These are phyloP conservation scores for Dreissena polymorpha DNA, from an alignment of 1,140 invertebrate species.

Conservation along the genomic window DNA sequence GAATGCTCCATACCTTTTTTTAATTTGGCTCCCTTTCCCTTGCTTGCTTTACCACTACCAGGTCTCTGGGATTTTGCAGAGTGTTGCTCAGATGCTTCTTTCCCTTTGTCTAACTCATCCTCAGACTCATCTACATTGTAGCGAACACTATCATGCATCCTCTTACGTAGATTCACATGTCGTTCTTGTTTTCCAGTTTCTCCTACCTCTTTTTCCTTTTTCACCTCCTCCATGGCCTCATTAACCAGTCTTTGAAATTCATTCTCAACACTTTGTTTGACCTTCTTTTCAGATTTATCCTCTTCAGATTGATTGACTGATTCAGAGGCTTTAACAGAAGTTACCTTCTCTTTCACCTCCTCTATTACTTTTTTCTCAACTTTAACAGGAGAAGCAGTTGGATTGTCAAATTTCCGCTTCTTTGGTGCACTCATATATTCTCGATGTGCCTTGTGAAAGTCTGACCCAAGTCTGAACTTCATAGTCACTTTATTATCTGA, in stretches of 20 bases:
- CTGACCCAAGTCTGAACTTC: slow-evolving; percentile 48
- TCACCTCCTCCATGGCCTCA: slow-evolving; percentile 46
- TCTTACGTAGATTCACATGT: slow-evolving; percentile 31
- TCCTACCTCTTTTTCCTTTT: slow-evolving; percentile 26
- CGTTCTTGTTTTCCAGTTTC: slow-evolving; percentile 37
- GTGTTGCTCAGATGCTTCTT: not conserved
- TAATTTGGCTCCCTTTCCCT: slow-evolving; percentile 5
- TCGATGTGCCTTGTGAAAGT: slow-evolving; percentile 39
- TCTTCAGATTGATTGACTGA: not conserved
- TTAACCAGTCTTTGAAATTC: slow-evolving; percentile 53
- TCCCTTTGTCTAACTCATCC: slow-evolving; percentile 24
- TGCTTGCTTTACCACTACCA: not conserved
- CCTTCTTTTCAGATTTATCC: slow-evolving; percentile 32
- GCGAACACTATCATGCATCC: slow-evolving; percentile 38
- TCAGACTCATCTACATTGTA: slow-evolving; percentile 55
- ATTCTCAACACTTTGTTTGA: slow-evolving; percentile 54
- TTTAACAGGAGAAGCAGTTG: not conserved
- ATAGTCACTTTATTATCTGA: slow-evolving; percentile 47
- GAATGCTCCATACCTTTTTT: not conserved
- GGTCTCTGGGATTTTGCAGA: not conserved
- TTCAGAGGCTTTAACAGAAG: not conserved
- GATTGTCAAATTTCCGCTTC: not conserved
- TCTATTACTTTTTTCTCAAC: not conserved
- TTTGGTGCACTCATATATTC: slow-evolving; percentile 16
- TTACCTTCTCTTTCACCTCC: slow-evolving; percentile 10